A percentile compares a stretch with the other conserved stretches of the same genome.
Conservation (phyloP, 2,888 invertebrate genomes). For the Ditula angustiorana region DNA sequence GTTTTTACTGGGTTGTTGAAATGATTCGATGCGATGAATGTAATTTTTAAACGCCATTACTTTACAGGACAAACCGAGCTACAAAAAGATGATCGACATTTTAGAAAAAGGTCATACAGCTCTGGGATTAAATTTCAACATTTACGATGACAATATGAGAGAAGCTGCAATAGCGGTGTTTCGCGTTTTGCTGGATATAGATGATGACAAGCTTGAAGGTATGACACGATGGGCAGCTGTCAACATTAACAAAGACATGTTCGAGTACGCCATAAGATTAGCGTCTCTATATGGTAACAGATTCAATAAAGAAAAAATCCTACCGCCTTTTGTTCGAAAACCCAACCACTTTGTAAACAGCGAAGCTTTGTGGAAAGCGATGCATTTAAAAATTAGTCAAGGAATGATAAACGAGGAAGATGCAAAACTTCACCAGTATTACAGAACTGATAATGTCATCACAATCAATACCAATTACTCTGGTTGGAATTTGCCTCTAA, state of each 20-base stretch:
- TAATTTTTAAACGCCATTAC: too few relatives aligned
- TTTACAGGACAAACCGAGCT: constrained; percentile 63
- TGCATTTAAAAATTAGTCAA: constrained; percentile 59
- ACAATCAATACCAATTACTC: constrained; percentile 75
- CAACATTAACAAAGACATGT: constrained; percentile 79
- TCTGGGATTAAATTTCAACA: constrained; percentile 75
- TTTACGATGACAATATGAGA: constrained; percentile 78
- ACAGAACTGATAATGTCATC: constrained; percentile 53
- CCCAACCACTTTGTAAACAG: constrained; percentile 73
- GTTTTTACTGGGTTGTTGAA: too few relatives aligned
- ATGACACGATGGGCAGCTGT: constrained; percentile 69
- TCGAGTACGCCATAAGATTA: constrained; percentile 76
- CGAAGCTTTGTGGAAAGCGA: constrained; percentile 71
- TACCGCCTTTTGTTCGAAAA: constrained; percentile 80
- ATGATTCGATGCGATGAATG: too few relatives aligned
- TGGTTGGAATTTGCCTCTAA: constrained; percentile 80
- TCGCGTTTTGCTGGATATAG: constrained; percentile 68
- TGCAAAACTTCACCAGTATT: constrained; percentile 58
- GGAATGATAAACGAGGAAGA: constrained; percentile 53
- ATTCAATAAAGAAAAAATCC: constrained; percentile 48
- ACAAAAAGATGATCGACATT: constrained; percentile 54
- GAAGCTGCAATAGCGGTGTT: constrained; percentile 76
- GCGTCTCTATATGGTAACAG: constrained; percentile 69
- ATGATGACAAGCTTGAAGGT: constrained; percentile 63
- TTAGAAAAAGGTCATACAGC: constrained; percentile 59